These are phyloP conservation scores for Platygyra sinensis DNA, from an alignment of 64 coral and sea anemone species.

Conservation along the genomic window DNA sequence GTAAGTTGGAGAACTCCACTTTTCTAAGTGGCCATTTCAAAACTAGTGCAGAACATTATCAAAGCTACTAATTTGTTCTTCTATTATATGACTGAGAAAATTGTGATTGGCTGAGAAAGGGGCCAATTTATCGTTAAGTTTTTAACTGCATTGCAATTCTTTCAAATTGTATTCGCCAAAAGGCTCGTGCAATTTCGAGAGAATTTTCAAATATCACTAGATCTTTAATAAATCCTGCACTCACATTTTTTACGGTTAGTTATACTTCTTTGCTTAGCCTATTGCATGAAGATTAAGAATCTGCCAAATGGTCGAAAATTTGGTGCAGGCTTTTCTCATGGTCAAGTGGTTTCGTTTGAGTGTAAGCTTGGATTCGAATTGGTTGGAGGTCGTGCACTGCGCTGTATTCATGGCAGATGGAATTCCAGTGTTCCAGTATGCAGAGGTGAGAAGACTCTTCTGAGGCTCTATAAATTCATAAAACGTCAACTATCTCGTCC, in stretches of 20 bases:
- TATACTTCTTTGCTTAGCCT: not conserved
- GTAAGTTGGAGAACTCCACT: no score
- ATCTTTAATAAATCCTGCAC: no score
- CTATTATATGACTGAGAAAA: no score
- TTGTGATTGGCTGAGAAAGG: no score
- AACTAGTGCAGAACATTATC: not conserved
- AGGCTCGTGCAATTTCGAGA: no score
- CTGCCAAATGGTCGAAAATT: not conserved
- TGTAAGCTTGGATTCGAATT: not conserved
- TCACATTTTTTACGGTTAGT: no score
- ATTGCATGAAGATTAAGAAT: not conserved
- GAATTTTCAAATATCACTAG: no score
- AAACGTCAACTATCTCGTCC: not conserved
- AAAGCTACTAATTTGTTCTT: not conserved
- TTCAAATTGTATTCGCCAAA: no score
- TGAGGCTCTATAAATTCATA: not conserved
- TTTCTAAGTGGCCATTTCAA: not conserved
- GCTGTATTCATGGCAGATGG: not conserved
- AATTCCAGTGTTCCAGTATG: slow-evolving; percentile 1
- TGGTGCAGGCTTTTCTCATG: not conserved
- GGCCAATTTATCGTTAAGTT: no score
- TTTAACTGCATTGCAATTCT: no score
- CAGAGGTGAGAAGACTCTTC: not conserved
- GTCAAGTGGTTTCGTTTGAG: not conserved
- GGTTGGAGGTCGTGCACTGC: slow-evolving; percentile 10